Base-by-base conservation (phyloP, 2,113 vertebrate species). In the Tachysurus vachellii region DNA sequence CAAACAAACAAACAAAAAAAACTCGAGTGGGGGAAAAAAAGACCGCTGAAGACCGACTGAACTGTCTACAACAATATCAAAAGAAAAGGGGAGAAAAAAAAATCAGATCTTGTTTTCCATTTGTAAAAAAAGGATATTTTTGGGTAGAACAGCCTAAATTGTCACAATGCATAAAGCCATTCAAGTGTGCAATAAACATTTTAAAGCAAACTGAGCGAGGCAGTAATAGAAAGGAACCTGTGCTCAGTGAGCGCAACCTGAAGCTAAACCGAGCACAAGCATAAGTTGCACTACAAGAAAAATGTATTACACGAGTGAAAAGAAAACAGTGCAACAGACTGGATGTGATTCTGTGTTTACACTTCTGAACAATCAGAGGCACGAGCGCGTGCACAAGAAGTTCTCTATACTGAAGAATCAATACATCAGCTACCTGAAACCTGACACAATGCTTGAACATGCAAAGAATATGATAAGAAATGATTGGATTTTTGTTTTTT, bases 121-220 rank as follows among this genome's bases (percentile, higher is more conserved):
- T 50, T 53, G 12, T 62, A n/a, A 26, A 64, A 77, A 36, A 36
- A 36, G 21, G 28, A 64, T 62, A 42, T 42, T 61, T 56, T 42
- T 5, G 14, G 14, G 31, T 13, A 61, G 42, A 57, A 64, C 57
- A 53, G 73, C 26, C 3, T n/a, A 54, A 28, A 77, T n/a, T 77
- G 26, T 54, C 75, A 54, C 47, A 28, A 54, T 9, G 47, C 50
- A 77, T 28, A 16, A 64, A 77, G 3, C 13, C 44, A 50, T 53
- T 64, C 56, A 31, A 28, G 56, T 64, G 57, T 12, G 75, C 50
- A 62, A 64, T 36, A 85, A 54, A 79, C 73, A 80, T 57, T 80
- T 56, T 36, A 57, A 2, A 31, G 21, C 8, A 85, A 75, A 86
- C 8, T 23, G 42, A 50, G 61, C 23, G 44, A 66, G 59, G 61